phyloP scores from a whole-genome alignment of 2,797 vertebrate genomes.

The Monodelphis domestica region DNA sequence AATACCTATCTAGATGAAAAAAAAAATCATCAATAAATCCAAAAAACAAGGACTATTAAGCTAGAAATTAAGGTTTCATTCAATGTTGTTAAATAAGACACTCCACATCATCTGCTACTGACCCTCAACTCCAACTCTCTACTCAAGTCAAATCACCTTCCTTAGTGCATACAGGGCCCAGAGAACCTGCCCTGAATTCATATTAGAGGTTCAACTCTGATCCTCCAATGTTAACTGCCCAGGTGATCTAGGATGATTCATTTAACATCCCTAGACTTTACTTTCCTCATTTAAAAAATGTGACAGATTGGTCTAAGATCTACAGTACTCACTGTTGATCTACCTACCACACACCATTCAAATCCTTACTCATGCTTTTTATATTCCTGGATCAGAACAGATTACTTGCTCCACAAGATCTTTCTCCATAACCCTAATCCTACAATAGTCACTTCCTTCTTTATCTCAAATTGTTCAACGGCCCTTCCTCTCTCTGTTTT shows the following conservation, averaged over 20 bases:
- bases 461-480: not conserved
- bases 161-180: not conserved
- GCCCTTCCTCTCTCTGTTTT: not conserved
- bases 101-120: not conserved
- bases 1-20: not conserved
- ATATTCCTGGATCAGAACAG: not conserved
- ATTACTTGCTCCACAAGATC: not conserved
- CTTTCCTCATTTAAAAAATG: not conserved
- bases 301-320: not conserved
- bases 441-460: not conserved
- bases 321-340: not conserved
- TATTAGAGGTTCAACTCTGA: not conserved
- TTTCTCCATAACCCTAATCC: not conserved
- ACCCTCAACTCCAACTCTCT: not conserved
- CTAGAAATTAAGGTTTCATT: not conserved
- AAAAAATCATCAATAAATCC: not conserved
- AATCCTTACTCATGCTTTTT: not conserved
- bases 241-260: not conserved
- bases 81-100: not conserved
- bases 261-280: not conserved
- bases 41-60: not conserved
- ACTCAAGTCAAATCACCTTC: not conserved
- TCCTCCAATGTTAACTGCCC: not conserved
- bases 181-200: not conserved
- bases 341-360: not conserved